phyloP scores from a whole-genome alignment of 1,140 invertebrate species.

The Tigriopus japonicus region DNA sequence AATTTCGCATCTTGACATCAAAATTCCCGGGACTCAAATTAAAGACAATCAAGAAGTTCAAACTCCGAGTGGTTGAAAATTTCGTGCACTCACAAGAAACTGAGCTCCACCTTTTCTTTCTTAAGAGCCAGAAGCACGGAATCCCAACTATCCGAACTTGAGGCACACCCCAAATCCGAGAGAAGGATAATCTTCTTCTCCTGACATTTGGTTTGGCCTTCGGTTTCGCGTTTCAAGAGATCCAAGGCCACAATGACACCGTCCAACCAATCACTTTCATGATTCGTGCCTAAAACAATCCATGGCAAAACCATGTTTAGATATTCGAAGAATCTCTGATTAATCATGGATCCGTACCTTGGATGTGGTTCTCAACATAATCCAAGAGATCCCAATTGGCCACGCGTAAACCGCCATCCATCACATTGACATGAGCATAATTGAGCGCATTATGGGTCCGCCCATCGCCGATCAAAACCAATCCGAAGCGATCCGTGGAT shows the following conservation, averaged over 20 bases:
- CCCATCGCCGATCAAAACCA: neutral
- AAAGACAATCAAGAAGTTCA: no score
- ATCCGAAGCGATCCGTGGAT: constrained; percentile 2
- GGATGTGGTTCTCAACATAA: neutral
- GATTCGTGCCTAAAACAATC: neutral
- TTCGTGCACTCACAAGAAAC: constrained; percentile 6
- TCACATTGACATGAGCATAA: no score
- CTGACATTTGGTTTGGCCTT: neutral
- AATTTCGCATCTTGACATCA: no score
- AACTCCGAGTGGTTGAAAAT: no score
- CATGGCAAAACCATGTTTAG: no score
- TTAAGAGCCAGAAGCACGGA: neutral
- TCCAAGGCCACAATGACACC: constrained; percentile 1
- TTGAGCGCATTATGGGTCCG: neutral
- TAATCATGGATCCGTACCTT: neutral
- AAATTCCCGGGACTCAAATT: no score
- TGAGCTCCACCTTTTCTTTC: constrained; percentile 1
- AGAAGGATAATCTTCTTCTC: constrained; percentile 7
- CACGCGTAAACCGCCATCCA: neutral
- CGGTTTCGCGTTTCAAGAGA: neutral
- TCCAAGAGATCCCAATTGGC: neutral
- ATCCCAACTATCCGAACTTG: neutral
- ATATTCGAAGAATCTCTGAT: neutral
- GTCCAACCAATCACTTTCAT: constrained; percentile 4
- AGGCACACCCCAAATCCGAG: constrained; percentile 1